Evolutionary conservation across 2,888 invertebrate species (phyloP).

Genomic region (Pharmacophagus antenor): DNA sequence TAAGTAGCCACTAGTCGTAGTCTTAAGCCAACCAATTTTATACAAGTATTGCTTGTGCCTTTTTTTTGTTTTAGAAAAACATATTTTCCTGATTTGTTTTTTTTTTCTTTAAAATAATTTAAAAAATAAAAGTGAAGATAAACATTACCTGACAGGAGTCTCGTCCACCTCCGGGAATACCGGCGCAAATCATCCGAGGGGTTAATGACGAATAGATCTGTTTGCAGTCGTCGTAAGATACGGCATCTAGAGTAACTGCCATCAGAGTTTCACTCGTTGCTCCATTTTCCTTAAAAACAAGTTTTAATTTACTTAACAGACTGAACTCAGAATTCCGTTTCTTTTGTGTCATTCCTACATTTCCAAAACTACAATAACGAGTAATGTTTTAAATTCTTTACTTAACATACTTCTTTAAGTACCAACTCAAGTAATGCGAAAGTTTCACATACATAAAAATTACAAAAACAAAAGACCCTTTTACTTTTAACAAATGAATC

Average conservation of each 20-base stretch:
- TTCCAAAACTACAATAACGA: not conserved
- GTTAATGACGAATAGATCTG: constrained; percentile 47
- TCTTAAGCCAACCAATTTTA: no score
- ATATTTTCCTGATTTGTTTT: no score
- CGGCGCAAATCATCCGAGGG: constrained; percentile 64
- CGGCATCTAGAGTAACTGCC: constrained; percentile 48
- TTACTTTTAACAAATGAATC: not conserved
- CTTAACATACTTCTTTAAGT: not conserved
- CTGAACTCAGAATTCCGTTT: not conserved
- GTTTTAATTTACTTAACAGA: not conserved
- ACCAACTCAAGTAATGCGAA: not conserved
- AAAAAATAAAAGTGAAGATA: not conserved
- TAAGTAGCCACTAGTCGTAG: no score
- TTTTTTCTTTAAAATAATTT: not conserved
- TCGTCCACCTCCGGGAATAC: constrained; percentile 59
- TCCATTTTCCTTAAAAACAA: constrained; percentile 22
- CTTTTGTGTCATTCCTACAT: not conserved
- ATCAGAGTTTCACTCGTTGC: constrained; percentile 42
- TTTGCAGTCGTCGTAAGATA: constrained; percentile 44
- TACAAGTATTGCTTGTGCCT: no score
- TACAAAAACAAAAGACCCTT: no score
- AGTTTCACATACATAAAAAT: constrained; percentile 1
- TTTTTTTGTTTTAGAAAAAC: no score
- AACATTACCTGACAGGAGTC: constrained; percentile 67
- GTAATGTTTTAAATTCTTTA: not conserved